These are phyloP conservation scores for Eulemur rubriventer DNA, from an alignment of 2,797 vertebrate genomes.

Conservation along the genomic window DNA sequence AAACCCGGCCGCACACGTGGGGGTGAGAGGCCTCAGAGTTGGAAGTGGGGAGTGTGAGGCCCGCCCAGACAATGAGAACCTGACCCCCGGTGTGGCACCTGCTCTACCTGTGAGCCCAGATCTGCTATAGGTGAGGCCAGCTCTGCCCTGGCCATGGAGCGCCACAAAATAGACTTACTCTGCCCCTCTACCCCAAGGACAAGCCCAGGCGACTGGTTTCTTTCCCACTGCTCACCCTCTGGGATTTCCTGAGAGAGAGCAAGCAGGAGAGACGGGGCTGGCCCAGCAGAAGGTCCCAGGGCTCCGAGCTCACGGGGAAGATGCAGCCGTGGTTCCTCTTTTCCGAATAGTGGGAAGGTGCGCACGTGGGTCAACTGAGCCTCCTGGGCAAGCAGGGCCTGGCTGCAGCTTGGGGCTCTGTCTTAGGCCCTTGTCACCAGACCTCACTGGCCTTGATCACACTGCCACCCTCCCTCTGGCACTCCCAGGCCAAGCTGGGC, in stretches of 20 bases:
- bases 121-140: neutral
- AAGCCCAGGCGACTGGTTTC: neutral
- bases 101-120: neutral
- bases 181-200: neutral
- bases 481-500: neutral
- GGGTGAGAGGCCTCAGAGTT: neutral
- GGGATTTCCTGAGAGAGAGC: neutral
- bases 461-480: neutral
- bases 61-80: neutral
- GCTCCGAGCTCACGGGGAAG: neutral
- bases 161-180: neutral
- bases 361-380: neutral
- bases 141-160: neutral
- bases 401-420: too few relatives aligned
- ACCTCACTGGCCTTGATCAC: neutral
- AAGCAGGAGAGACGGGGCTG: neutral
- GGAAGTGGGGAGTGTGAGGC: neutral
- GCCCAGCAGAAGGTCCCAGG: neutral
- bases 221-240: neutral
- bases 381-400: neutral
- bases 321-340: neutral
- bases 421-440: neutral
- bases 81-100: fast-evolving
- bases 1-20: too few relatives aligned
- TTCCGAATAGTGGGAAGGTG: neutral